Evolutionary conservation across 2,888 invertebrate genomes (phyloP).

Genomic region (Drosophila pseudotakahashii): DNA sequence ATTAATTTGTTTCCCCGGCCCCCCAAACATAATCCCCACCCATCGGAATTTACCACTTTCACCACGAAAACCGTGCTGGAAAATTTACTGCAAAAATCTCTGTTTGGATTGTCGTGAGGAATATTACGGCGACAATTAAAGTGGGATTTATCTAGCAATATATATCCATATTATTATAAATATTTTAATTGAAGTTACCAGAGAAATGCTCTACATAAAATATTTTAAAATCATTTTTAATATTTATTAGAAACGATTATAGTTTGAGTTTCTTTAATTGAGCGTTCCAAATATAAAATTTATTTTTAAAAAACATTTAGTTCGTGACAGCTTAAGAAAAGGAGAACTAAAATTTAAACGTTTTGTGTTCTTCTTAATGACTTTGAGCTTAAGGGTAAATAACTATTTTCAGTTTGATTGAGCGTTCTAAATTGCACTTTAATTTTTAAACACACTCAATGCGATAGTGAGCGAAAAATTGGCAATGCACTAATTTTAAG

Average conservation of each 20-base stretch:
- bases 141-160: neutral
- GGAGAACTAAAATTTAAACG: neutral
- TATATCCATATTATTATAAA: neutral
- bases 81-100: conserved; percentile 6
- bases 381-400: too few relatives aligned
- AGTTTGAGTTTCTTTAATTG: neutral
- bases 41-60: neutral
- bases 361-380: too few relatives aligned
- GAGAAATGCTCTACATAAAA: too few relatives aligned
- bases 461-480: neutral
- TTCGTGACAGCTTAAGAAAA: neutral
- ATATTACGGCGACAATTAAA: neutral
- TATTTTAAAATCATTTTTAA: too few relatives aligned
- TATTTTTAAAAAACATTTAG: neutral
- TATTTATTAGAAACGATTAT: too few relatives aligned
- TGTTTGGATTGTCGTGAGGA: neutral
- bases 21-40: conserved; percentile 5
- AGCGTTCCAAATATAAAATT: neutral
- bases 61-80: neutral
- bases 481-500: too few relatives aligned
- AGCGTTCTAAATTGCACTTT: neutral
- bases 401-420: neutral
- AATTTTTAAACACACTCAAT: neutral
- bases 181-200: neutral
- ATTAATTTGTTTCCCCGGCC: conserved; percentile 46